These are phyloP conservation scores for Hyperoplus immaculatus DNA, from an alignment of 2,797 vertebrate genomes.

Conservation along the genomic window DNA sequence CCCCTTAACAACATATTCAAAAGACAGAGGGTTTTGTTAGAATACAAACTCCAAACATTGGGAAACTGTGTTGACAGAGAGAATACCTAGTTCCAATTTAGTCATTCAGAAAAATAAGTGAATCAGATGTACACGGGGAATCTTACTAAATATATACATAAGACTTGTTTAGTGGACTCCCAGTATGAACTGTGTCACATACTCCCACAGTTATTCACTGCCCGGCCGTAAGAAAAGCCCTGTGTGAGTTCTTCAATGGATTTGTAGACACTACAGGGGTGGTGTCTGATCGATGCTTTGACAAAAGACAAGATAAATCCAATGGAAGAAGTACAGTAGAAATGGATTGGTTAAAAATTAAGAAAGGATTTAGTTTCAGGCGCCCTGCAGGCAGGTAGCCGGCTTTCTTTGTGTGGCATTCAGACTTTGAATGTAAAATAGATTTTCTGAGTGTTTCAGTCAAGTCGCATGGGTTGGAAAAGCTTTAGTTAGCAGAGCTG, in stretches of 20 bases:
- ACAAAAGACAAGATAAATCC: slow-evolving; percentile 48
- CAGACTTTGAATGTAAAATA: slow-evolving; percentile 37
- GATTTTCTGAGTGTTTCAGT: slow-evolving; percentile 40
- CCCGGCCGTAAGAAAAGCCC: slow-evolving; percentile 4
- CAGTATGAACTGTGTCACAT: background rate
- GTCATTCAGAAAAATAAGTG: too few species aligned
- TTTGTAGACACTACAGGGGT: slow-evolving; percentile 15
- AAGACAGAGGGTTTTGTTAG: too few species aligned
- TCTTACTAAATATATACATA: background rate
- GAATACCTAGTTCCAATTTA: too few species aligned
- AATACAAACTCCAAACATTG: too few species aligned
- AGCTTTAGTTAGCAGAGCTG: slow-evolving; percentile 16
- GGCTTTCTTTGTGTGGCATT: slow-evolving; percentile 28
- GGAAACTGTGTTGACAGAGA: too few species aligned
- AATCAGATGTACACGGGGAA: background rate
- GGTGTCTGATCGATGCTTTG: slow-evolving; percentile 27
- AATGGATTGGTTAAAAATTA: slow-evolving; percentile 41
- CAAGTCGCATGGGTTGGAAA: slow-evolving; percentile 12
- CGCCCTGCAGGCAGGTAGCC: slow-evolving; percentile 13
- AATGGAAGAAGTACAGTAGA: slow-evolving; percentile 41
- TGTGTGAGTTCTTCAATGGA: slow-evolving; percentile 14
- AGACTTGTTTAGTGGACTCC: background rate
- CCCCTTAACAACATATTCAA: too few species aligned
- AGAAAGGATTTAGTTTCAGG: slow-evolving; percentile 12
- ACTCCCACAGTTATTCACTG: slow-evolving; percentile 1